Base-by-base conservation (phyloP, 2,888 invertebrate genomes). In the Eilema griseolum region DNA sequence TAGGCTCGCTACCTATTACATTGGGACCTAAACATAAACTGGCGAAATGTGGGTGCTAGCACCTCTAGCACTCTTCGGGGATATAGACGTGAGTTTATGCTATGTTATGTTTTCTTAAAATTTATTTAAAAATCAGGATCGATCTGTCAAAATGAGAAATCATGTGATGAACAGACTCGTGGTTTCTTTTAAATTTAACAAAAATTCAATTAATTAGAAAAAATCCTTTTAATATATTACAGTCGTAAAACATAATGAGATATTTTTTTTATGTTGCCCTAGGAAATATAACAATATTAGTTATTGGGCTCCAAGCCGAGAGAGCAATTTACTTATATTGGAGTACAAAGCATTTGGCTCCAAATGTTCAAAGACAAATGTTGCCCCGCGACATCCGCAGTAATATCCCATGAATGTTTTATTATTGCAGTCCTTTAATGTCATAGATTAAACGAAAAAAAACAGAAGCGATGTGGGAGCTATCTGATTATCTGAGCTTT, bases 401-500 rank as follows among this genome's bases (percentile, higher is more conserved):
- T 75, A 72, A 71, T 73, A 75, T 67, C 62, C 61, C 59, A 67
- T 78, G 69, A 73, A 80, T 80, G 71, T 80, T 80, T 80, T 80
- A 80, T 78, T 76, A 66, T 62, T 72, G 71, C 61, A 70, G 68
- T 59, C 65, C 66, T 65, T 63, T 66, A 24, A 61, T n/a, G 26
- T 20, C 71, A 67, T 20, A 74, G 67, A 74, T 60, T 64, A 64
- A 57, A 61, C 46, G 61, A 66, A 67, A 65, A 61, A 57, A 66
- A 41, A 56, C 2, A 67, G 65, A 70, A 26, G 3, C 16, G 37
- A 66, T 64, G 3, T 20, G n/a, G 3, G 46, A 14, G 24, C 33
- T 46, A 11, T 23, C 10, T 33, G 8, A 56, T 41, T 46, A 41
- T 16, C 24, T 59, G 14, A 28, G 14, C 5, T 4, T 16, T 26